Conservation (phyloP, 1,140 invertebrate genomes). For the Tyrophagus putrescentiae region DNA sequence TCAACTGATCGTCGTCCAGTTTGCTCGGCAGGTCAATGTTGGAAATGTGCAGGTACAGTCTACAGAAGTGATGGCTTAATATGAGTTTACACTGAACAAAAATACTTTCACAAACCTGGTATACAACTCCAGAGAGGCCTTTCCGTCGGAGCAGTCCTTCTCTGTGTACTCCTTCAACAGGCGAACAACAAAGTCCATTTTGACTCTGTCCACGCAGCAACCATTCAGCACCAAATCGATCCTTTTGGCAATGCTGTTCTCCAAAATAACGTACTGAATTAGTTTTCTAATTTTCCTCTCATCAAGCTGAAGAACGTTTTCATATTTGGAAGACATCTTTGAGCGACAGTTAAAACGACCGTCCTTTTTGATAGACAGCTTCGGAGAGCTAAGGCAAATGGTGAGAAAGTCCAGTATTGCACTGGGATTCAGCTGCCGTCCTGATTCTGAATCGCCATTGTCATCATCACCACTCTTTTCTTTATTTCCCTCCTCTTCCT, state of each 20-base stretch:
- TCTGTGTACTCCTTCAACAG: constrained; percentile 18
- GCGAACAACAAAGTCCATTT: constrained; percentile 20
- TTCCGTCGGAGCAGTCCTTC: not conserved
- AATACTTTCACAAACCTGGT: constrained; percentile 6
- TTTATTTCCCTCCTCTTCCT: too few relatives aligned
- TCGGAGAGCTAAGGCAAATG: constrained; percentile 70
- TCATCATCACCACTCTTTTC: too few relatives aligned
- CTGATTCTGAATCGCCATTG: too few relatives aligned
- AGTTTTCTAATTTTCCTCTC: constrained; percentile 36
- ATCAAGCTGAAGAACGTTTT: constrained; percentile 34
- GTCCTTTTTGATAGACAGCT: constrained; percentile 87
- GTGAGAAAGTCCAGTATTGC: constrained; percentile 75
- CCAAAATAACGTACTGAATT: constrained; percentile 56
- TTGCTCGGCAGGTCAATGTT: constrained; percentile 15
- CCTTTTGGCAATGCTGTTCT: constrained; percentile 34
- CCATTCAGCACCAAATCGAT: constrained; percentile 23
- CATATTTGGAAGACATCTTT: constrained; percentile 41
- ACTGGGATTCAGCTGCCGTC: constrained; percentile 48
- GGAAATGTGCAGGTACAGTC: constrained; percentile 48
- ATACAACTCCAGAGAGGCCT: constrained; percentile 3
- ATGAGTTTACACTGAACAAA: too few relatives aligned
- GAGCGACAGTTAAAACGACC: constrained; percentile 63
- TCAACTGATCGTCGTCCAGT: constrained; percentile 14
- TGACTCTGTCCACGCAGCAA: constrained; percentile 10
- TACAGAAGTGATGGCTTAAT: too few relatives aligned